phyloP scores from a whole-genome alignment of 1,140 invertebrate genomes.

The Stenopsyche tienmushanensis region DNA sequence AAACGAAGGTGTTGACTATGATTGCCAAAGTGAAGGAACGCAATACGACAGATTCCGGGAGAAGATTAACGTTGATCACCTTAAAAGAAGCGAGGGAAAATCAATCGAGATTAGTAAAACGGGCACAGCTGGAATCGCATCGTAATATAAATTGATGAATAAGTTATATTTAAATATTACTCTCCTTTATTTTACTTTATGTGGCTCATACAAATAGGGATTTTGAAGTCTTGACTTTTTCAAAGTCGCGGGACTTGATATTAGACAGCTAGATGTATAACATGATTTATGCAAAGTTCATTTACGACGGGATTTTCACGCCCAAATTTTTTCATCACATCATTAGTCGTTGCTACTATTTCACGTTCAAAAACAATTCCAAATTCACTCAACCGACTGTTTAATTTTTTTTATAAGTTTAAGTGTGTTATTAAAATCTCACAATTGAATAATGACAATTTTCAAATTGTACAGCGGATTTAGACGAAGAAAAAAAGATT shows the following conservation, averaged over 20 bases:
- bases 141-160: conserved; percentile 29
- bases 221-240: too few relatives aligned
- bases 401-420: background rate
- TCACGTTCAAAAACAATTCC: too few relatives aligned
- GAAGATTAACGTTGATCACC: conserved; percentile 40
- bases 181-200: background rate
- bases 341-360: too few relatives aligned
- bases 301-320: background rate
- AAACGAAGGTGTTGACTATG: conserved; percentile 47
- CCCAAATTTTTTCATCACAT: too few relatives aligned
- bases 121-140: conserved; percentile 52
- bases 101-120: conserved; percentile 48
- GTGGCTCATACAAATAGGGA: too few relatives aligned
- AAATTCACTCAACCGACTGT: too few relatives aligned
- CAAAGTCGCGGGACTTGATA: background rate
- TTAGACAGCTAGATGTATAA: background rate
- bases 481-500: conserved; percentile 50
- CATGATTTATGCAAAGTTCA: too few relatives aligned
- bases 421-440: background rate
- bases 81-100: conserved; percentile 52
- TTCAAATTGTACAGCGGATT: conserved; percentile 41
- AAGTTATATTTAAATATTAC: background rate
- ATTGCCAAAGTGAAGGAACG: conserved; percentile 46
- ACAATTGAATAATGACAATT: background rate
- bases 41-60: conserved; percentile 9